phyloP scores from a whole-genome alignment of 2,888 invertebrate species.

The Limnephilus rhombicus region DNA sequence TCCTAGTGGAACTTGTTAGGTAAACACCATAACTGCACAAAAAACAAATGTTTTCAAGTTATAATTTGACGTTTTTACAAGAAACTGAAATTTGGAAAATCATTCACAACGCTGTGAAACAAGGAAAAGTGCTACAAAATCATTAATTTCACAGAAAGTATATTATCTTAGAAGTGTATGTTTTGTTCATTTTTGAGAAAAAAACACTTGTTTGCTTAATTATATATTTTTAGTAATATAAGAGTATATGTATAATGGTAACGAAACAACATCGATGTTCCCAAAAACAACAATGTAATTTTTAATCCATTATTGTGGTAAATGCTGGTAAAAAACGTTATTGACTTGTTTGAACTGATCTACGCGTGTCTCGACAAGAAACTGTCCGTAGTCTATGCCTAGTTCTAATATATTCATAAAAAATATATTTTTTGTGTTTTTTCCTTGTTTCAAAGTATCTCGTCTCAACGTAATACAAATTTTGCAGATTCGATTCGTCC shows the following conservation, averaged over 20 bases:
- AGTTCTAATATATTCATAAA: neutral
- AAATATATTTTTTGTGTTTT: neutral
- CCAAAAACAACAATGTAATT: neutral
- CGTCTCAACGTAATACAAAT: neutral
- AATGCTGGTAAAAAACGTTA: neutral
- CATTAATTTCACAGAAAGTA: neutral
- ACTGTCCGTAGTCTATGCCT: neutral
- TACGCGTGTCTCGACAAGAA: neutral
- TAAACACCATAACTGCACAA: neutral
- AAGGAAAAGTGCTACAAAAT: neutral
- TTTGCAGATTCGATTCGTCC: neutral
- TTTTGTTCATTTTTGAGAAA: neutral
- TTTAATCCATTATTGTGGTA: neutral
- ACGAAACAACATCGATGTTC: neutral
- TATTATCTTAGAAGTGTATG: neutral
- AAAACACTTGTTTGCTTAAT: neutral
- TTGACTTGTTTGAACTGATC: neutral
- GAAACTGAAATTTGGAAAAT: neutral
- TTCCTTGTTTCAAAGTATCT: neutral
- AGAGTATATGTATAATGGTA: no score
- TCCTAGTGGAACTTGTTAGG: neutral
- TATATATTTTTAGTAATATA: no score
- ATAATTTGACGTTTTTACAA: neutral
- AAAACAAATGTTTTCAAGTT: neutral
- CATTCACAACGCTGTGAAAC: neutral